These are phyloP conservation scores for Kuschelorhynchus macadamiae DNA, from an alignment of 2,888 invertebrate genomes.

Conservation along the genomic window DNA sequence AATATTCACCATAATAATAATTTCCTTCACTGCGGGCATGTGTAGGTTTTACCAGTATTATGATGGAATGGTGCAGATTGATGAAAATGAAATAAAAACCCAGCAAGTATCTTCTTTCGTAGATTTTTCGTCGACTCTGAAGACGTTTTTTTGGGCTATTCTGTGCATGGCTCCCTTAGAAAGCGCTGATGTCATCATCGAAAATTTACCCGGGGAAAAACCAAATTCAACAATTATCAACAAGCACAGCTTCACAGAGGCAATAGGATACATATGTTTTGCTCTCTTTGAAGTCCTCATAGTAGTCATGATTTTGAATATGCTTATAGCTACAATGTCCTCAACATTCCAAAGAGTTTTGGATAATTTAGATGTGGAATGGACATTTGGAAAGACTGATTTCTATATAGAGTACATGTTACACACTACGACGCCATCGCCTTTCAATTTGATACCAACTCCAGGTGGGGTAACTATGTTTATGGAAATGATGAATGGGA, in stretches of 20 bases:
- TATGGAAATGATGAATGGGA: constrained; percentile 70
- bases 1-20: constrained; percentile 74
- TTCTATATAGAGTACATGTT: constrained; percentile 82
- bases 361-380: constrained; percentile 79
- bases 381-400: constrained; percentile 83
- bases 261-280: constrained; percentile 78
- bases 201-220: constrained; percentile 71
- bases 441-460: constrained; percentile 80
- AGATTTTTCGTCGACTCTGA: constrained; percentile 72
- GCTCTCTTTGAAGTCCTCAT: constrained; percentile 80
- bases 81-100: constrained; percentile 73
- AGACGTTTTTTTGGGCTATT: constrained; percentile 80
- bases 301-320: constrained; percentile 81
- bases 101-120: constrained; percentile 75
- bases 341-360: constrained; percentile 81
- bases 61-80: constrained; percentile 69
- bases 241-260: constrained; percentile 75
- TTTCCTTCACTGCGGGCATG: constrained; percentile 75
- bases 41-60: constrained; percentile 78
- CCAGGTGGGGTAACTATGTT: constrained; percentile 69
- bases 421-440: constrained; percentile 79
- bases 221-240: constrained; percentile 70
- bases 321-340: constrained; percentile 86
- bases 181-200: constrained; percentile 77
- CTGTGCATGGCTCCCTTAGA: constrained; percentile 78